Conservation (phyloP, 2,888 invertebrate genomes). For the Nomada hirtipes region DNA sequence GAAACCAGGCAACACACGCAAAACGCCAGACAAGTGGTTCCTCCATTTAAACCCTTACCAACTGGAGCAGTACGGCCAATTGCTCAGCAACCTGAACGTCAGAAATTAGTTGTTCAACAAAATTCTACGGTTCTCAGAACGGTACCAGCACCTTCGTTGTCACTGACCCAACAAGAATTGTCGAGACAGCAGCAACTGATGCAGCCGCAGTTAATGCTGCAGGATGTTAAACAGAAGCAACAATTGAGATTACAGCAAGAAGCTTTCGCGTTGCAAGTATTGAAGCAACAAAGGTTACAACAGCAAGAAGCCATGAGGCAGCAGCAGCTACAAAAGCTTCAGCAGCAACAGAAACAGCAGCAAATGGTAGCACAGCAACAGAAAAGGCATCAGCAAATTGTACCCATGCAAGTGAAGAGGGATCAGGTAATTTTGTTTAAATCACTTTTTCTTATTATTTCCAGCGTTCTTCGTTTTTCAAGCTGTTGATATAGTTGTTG, state of each 20-base stretch:
- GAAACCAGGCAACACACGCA: conserved; percentile 54
- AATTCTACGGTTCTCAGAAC: conserved; percentile 78
- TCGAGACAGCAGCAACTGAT: conserved; percentile 72
- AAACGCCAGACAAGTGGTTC: conserved; percentile 84
- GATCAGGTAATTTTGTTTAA: conserved; percentile 26
- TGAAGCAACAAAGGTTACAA: conserved; percentile 80
- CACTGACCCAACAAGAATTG: conserved; percentile 73
- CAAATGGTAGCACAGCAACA: conserved; percentile 57
- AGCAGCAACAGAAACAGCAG: conserved; percentile 70
- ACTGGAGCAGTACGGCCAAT: conserved; percentile 85
- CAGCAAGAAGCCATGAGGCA: conserved; percentile 79
- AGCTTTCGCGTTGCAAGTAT: conserved; percentile 76
- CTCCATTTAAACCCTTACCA: conserved; percentile 92
- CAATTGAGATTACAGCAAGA: conserved; percentile 79
- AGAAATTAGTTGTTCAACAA: conserved; percentile 80
- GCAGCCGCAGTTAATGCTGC: conserved; percentile 74
- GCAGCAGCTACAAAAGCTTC: conserved; percentile 74
- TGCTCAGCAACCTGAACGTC: conserved; percentile 88
- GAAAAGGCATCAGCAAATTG: conserved; percentile 59
- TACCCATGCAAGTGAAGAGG: conserved; percentile 76
- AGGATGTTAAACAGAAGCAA: conserved; percentile 73
- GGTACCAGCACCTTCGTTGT: conserved; percentile 64
- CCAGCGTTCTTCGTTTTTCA: neutral
- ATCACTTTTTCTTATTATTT: neutral
- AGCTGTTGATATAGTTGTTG: neutral